Percentiles rank a stretch among this genome's conserved stretches.
phyloP scores from a whole-genome alignment of 2,888 invertebrate genomes.

The Frankliniella intonsa region DNA sequence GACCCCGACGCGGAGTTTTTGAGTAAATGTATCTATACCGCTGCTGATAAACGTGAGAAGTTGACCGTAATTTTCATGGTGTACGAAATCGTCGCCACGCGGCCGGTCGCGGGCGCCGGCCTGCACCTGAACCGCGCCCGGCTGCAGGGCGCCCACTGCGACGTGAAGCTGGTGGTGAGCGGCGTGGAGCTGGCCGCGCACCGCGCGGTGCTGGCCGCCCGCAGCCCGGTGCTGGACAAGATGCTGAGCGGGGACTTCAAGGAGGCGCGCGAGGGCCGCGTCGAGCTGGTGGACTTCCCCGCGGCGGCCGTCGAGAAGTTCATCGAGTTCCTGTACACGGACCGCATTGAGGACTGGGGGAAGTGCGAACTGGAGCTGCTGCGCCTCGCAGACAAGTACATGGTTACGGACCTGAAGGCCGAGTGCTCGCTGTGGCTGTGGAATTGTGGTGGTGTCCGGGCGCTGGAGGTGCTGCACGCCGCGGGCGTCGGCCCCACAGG shows the following conservation, averaged over 20 bases:
- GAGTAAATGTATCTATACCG: too few relatives aligned
- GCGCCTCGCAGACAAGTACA: background rate
- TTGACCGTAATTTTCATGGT: too few relatives aligned
- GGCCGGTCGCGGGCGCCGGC: too few relatives aligned
- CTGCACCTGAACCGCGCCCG: too few relatives aligned
- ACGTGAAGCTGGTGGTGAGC: background rate
- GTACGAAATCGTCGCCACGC: too few relatives aligned
- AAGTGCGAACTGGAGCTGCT: background rate
- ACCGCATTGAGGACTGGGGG: background rate
- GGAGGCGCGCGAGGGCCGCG: background rate
- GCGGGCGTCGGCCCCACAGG: background rate
- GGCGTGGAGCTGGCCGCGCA: background rate
- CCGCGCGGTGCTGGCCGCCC: background rate
- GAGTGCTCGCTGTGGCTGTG: background rate
- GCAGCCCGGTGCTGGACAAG: background rate
- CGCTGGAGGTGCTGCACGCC: background rate
- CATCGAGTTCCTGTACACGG: background rate
- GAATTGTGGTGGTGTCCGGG: background rate
- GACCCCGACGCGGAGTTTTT: too few relatives aligned
- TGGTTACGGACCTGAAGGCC: background rate
- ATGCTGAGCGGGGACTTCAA: background rate
- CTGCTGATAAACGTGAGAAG: too few relatives aligned
- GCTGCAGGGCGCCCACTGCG: too few relatives aligned
- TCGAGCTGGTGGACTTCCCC: background rate
- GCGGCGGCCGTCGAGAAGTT: background rate